Evolutionary conservation across 2,888 invertebrate genomes (phyloP).

Genomic region (Podotricha telesiphe): DNA sequence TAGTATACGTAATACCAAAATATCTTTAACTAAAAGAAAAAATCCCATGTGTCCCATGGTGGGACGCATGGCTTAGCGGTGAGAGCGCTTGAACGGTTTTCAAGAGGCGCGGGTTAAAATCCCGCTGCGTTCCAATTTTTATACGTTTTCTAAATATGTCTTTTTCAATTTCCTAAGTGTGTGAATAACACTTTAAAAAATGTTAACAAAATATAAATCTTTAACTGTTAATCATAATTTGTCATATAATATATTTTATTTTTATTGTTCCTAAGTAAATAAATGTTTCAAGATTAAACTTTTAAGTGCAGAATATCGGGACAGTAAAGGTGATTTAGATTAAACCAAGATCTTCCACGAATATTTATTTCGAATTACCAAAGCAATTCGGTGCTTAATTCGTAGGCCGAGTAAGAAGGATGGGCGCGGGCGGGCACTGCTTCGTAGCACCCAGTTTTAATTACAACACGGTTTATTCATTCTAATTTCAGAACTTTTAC

Average conservation of each 20-base stretch:
- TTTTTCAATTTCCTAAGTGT: no score
- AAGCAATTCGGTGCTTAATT: constrained; percentile 83
- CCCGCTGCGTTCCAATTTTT: no score
- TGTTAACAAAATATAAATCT: no score
- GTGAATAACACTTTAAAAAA: no score
- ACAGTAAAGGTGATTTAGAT: constrained; percentile 82
- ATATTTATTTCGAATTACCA: constrained; percentile 81
- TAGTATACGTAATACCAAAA: no score
- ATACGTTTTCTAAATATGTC: no score
- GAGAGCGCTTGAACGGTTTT: no score
- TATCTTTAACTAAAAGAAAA: no score
- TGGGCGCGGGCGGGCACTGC: constrained; percentile 75
- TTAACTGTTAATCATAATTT: not conserved
- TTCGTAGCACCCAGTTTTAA: constrained; percentile 75
- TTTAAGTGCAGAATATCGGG: constrained; percentile 59
- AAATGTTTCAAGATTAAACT: constrained; percentile 36
- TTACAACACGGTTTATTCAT: constrained; percentile 81
- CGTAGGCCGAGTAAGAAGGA: constrained; percentile 81
- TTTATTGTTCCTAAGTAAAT: constrained; percentile 21
- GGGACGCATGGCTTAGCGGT: no score
- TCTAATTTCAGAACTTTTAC: constrained; percentile 82
- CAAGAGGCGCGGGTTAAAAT: no score
- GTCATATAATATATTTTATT: not conserved
- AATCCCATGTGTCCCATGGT: no score
- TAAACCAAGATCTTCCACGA: constrained; percentile 73